Base-by-base conservation (phyloP, 2,797 vertebrate genomes). In the Spatula versicolor region DNA sequence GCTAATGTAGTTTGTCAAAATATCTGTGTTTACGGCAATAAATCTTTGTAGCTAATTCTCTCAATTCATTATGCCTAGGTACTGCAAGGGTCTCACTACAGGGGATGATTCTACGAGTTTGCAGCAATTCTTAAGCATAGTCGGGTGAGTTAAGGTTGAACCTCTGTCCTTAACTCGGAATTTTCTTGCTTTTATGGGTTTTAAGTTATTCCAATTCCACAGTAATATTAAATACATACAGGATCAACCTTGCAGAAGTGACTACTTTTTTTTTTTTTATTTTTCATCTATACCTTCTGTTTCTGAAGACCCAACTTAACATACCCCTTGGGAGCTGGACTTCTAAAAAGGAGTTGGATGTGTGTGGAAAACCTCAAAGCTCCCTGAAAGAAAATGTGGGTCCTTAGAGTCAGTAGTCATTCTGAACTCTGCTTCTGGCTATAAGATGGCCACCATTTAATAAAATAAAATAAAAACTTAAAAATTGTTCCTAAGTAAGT, bases 111-210 rank as follows among this genome's bases (percentile, higher is more conserved):
- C 96, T 90, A 89, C 97, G 95, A 96, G 92, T 96, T 97, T 97
- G 96, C 97, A 96, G 95, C 95, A 97, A 97, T 97, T 97, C 95
- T 97, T 97, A 97, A 97, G 92, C 97, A 95, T 97, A 97, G 93
- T 63, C 96, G 96, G 97, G 97, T 97, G 97, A 97, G 97, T 97
- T 97, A 97, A 97, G 97, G 97, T 97, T 97, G 95, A 97, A 96
- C 76, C 73, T 97, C 92, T 96, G 92, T 97, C 97, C 97, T 97
- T 97, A 97, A 97, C 97, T 97, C 97, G 88, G 90, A 88, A 96
- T 96, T 95, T 96, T 95, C 96, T 97, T 97, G 95, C 96, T 96
- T 95, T 96, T 94, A 92, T 97, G 96, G 96, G 96, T 96, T 97
- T 97, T 97, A 95, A 97, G 97, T 96, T 96, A 96, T 71, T 96